phyloP scores from a whole-genome alignment of 2,797 vertebrate genomes.

The Chloroceryle inda region DNA sequence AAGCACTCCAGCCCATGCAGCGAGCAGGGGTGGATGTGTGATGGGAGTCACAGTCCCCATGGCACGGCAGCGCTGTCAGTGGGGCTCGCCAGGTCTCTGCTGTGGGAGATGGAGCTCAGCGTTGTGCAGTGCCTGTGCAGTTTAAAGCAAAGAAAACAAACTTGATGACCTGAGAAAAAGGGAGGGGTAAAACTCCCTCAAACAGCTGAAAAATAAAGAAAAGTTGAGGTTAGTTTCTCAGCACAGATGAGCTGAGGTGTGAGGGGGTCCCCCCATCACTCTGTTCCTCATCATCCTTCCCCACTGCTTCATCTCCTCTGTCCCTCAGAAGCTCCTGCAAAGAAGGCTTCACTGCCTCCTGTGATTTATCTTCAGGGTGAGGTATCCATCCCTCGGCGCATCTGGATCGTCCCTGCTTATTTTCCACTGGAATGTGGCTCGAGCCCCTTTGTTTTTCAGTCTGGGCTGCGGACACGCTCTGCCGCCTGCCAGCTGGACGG shows the following conservation, averaged over 20 bases:
- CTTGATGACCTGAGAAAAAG: not conserved
- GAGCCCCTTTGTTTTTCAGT: slow-evolving; percentile 72
- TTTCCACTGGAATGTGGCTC: slow-evolving; percentile 70
- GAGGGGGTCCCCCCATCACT: not conserved
- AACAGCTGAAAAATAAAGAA: not conserved
- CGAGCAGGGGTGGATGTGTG: not conserved
- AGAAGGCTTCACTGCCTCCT: not conserved
- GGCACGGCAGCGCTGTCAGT: not conserved
- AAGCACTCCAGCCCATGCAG: not conserved
- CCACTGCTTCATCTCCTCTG: accelerated
- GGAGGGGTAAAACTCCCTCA: not conserved
- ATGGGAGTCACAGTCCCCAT: not conserved
- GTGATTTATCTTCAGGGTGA: slow-evolving; percentile 6
- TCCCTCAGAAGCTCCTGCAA: not conserved
- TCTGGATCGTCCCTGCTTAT: slow-evolving; percentile 56
- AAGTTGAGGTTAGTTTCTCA: not conserved
- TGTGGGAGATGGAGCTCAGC: not conserved
- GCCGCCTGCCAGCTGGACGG: slow-evolving; percentile 71
- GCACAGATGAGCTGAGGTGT: not conserved
- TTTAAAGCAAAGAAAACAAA: not conserved
- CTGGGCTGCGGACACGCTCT: slow-evolving; percentile 66
- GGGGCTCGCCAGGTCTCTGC: not conserved
- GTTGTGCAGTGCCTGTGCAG: not conserved
- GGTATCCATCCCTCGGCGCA: not conserved
- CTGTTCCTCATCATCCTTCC: not conserved